Evolutionary conservation across 2,797 vertebrate genomes (phyloP), one percentile per base, ranked within the genome.

Genomic region (Gambelia wislizenii): DNA sequence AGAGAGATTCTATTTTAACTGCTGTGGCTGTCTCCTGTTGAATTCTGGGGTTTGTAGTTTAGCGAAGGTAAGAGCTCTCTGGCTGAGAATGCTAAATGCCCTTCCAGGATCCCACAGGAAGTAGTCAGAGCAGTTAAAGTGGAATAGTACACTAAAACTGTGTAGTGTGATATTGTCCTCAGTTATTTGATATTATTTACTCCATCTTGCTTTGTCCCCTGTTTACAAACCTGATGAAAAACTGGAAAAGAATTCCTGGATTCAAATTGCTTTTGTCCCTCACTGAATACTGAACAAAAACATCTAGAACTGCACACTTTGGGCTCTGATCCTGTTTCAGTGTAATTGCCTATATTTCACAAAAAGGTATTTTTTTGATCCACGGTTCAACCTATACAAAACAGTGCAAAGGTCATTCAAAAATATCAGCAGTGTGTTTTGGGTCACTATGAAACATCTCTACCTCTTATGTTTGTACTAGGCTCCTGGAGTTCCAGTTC

Each of bases 401-500:
- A 13, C 0, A 61, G 8, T 6, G 1, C 4, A 83, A 47, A 75
- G 9, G 22, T 6, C 6, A 25, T 25, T 30, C 16, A 52, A 49
- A 30, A 69, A 33, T 8, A 39, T 6, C 6, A 61, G 20, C 1
- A 22, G n/a, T 16, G 2, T n/a, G 52, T 2, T 22, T n/a, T 6
- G 2, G 13, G 81, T 33, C 61, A 52, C 6, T 4, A 74, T 69
- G 2, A 77, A 59, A 78, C 42, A 2, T 74, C 25, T 91, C 96
- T 97, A 98, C 98, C 98, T 98, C 97, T 97, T 91, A 97, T 92
- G 33, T 95, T 95, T 14, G 95, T 87, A 1, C 95, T 70, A 1
- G 96, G 94, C 77, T 97, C 97, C 69, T 97, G 98, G 89, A 98
- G 97, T 91, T 98, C 97, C 94, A 98, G 93, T 94, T 98, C 98